Conservation (phyloP, 1,140 invertebrate species). For the Ceratosolen solmsi region DNA sequence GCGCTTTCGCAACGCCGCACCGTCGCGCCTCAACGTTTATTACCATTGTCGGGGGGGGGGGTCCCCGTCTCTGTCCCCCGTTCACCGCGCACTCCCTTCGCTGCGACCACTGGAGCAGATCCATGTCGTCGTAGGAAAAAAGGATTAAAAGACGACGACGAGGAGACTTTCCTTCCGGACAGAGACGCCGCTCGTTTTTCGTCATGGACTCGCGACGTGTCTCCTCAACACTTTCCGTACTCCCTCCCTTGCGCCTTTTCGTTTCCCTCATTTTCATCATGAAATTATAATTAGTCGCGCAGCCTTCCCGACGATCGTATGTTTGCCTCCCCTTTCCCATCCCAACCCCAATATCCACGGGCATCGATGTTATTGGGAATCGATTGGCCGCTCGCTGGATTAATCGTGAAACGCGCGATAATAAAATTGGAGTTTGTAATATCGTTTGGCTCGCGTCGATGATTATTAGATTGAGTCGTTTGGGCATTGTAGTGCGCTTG, state of each 20-base stretch:
- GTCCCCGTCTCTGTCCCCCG: background rate
- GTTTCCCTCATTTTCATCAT: background rate
- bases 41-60: background rate
- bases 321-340: background rate
- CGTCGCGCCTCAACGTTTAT: background rate
- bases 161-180: background rate
- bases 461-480: background rate
- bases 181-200: background rate
- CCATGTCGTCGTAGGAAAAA: background rate
- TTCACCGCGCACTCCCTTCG: too few species aligned
- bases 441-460: too few species aligned
- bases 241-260: background rate
- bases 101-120: background rate
- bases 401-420: background rate
- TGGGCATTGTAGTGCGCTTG: background rate
- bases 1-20: background rate
- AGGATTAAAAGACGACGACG: background rate
- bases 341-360: background rate
- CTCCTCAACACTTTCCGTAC: background rate
- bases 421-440: too few species aligned
- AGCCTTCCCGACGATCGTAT: background rate
- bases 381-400: background rate
- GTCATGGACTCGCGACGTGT: background rate
- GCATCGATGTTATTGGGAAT: background rate
- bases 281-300: background rate